phyloP scores from a whole-genome alignment of 53 echinoderm and acorn worm species.

The Astropecten irregularis region DNA sequence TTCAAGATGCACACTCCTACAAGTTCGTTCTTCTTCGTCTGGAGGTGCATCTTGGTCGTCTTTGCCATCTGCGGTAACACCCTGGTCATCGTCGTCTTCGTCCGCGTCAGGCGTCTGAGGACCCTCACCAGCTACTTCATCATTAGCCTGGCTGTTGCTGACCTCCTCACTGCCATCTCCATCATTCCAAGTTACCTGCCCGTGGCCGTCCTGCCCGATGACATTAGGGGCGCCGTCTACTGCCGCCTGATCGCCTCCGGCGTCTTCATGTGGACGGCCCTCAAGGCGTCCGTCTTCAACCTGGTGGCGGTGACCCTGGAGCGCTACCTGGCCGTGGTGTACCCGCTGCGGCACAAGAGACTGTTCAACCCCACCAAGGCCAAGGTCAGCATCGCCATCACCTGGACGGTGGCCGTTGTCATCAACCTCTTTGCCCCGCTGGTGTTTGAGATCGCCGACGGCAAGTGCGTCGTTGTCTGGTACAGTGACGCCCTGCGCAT shows the following conservation, averaged over 20 bases:
- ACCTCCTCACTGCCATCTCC: conserved; percentile 59
- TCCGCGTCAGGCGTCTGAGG: conserved; percentile 46
- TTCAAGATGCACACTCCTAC: conserved; percentile 1
- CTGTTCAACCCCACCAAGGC: conserved; percentile 57
- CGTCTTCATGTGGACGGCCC: conserved; percentile 78
- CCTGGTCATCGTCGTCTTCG: conserved; percentile 61
- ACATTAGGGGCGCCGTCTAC: conserved; percentile 70
- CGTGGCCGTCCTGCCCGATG: conserved; percentile 1
- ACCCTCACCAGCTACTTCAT: conserved; percentile 73
- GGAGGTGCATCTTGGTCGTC: conserved; percentile 46
- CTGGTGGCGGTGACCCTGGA: conserved; percentile 80
- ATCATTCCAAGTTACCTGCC: conserved; percentile 54
- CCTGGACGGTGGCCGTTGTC: conserved; percentile 61
- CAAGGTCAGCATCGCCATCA: conserved; percentile 33
- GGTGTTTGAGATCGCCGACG: conserved; percentile 22
- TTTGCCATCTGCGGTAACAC: conserved; percentile 68
- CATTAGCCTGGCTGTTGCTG: conserved; percentile 64
- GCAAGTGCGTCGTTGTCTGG: conserved; percentile 61
- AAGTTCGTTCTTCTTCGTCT: conserved; percentile 12
- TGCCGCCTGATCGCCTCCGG: conserved; percentile 82
- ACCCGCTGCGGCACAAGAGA: conserved; percentile 65
- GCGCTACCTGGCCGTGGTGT: conserved; percentile 74
- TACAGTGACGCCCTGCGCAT: conserved; percentile 42
- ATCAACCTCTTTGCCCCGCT: conserved; percentile 61
- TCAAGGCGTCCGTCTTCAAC: conserved; percentile 84